Evolutionary conservation across 2,888 invertebrate genomes (phyloP), one percentile per base, ranked within the genome.

Genomic region (Electrophaes corylata): DNA sequence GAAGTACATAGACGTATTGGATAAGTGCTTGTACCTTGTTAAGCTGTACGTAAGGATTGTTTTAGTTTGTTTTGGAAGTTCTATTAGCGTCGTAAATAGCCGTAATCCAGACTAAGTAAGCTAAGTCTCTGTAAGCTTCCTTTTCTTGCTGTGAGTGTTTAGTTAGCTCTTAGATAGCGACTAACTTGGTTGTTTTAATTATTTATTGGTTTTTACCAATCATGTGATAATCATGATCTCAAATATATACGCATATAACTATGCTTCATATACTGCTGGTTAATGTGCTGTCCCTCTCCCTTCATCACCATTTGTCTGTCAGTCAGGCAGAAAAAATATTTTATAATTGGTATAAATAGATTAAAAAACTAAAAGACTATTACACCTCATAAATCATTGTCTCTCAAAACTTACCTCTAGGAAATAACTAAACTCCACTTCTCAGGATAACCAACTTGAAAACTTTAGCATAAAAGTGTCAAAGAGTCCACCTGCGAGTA

Each of bases 1-100:
- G 8, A 39, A 39, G 12, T 16, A 26, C 39, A n/a, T 8, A 18
- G 11, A 6, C 11, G 31, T 20, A 16, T 4, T 16, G 12, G n/a
- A 1, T n/a, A 33, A 33, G 18, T 12, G 16, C 6, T 18, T 43
- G 20, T 31, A 10, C 10, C 33, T 23, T 51, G 37, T 19, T 1
- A 3, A 12, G 10, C 19, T 43, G 46, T 40, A 29, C 11, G 14
- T 51, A 52, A 47, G 37, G 5, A 14, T 39, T 19, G 2, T 23
- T 39, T 40, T 35, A 1, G 31, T 18, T 12, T 40, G 46, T 20
- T 18, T 16, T 31, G 0, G 0, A 20, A 43, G 48, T 48, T 29
- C 6, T 48, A 56, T 49, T 37, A 48, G 8, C 44, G 16, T 49
- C 49, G 52, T 49, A 56, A 60, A 56, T 45, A 41, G 45, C 41